Conservation (phyloP, 2,888 invertebrate species). For the Blera fallax region DNA sequence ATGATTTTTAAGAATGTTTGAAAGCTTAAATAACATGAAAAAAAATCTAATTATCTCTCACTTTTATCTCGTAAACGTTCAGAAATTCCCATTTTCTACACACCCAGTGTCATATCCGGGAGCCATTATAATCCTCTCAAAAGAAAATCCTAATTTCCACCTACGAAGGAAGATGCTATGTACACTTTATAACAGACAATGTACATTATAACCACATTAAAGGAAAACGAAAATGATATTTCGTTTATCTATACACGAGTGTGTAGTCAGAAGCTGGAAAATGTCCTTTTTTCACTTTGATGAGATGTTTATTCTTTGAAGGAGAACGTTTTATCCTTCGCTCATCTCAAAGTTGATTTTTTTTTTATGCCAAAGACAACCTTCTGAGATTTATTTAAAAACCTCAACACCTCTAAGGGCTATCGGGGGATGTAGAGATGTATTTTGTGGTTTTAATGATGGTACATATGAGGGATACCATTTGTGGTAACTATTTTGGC, state of each 20-base stretch:
- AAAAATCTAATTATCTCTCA: not conserved
- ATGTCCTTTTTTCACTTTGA: constrained; percentile 13
- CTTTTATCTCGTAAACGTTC: not conserved
- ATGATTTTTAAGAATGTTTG: no score
- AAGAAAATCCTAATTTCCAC: not conserved
- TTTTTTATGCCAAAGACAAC: not conserved
- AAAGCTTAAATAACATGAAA: not conserved
- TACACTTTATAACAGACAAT: not conserved
- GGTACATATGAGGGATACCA: not conserved
- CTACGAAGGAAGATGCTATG: not conserved
- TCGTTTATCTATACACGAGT: constrained; percentile 4
- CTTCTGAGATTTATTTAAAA: not conserved
- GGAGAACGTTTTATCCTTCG: not conserved
- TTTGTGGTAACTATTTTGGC: not conserved
- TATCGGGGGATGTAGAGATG: not conserved
- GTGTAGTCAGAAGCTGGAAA: constrained; percentile 1
- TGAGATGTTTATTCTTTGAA: not conserved
- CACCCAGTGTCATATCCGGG: not conserved
- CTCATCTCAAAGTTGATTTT: not conserved
- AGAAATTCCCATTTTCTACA: not conserved
- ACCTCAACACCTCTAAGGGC: not conserved
- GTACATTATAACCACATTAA: constrained; percentile 30
- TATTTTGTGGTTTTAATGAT: not conserved
- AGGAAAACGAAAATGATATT: constrained; percentile 6
- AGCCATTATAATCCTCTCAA: not conserved